Conservation (phyloP, 2,888 invertebrate species). For the Cerceris ruficornis region DNA sequence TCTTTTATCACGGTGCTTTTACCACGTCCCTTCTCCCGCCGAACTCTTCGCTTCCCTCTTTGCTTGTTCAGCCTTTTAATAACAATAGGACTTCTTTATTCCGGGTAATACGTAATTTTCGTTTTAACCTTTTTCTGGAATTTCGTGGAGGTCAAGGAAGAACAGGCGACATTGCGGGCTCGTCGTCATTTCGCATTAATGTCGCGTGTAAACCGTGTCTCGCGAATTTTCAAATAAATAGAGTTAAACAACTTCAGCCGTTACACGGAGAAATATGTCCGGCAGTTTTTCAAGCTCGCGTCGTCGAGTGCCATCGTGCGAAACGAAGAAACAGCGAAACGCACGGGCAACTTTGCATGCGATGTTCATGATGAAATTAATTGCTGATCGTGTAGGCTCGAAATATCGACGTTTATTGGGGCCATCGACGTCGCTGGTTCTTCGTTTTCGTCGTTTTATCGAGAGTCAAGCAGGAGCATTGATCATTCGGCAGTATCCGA, state of each 20-base stretch:
- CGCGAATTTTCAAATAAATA: background rate
- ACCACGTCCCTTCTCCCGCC: background rate
- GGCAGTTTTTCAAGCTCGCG: constrained; percentile 2
- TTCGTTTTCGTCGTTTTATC: too few species aligned
- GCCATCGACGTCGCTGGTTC: too few species aligned
- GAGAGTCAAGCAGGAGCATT: too few species aligned
- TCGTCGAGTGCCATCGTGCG: background rate
- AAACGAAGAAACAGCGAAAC: background rate
- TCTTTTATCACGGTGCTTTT: background rate
- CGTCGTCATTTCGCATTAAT: background rate
- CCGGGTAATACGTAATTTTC: background rate
- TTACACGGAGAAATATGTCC: constrained; percentile 2
- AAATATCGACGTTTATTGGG: too few species aligned
- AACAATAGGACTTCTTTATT: background rate
- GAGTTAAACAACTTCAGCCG: background rate
- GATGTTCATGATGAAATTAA: background rate
- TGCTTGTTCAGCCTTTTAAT: background rate
- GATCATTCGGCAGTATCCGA: too few species aligned
- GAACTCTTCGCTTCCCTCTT: too few species aligned
- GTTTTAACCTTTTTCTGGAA: background rate
- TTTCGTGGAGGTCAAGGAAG: too few species aligned
- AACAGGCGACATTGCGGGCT: too few species aligned
- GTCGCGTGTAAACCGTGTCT: background rate
- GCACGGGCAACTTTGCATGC: background rate
- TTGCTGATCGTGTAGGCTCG: too few species aligned